Evolutionary conservation across 2,888 invertebrate genomes (phyloP).

Genomic region (Netelia virgata): DNA sequence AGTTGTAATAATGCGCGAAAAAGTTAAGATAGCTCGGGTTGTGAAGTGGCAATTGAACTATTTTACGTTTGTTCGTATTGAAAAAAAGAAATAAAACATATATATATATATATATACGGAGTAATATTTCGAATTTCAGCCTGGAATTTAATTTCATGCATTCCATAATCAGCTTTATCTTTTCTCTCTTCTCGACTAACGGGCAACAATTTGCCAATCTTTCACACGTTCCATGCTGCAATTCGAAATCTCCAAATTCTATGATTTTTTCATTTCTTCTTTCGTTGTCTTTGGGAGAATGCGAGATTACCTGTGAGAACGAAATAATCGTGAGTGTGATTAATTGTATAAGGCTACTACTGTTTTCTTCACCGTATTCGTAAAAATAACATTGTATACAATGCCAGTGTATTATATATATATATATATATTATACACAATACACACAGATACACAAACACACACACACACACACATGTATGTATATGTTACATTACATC

Average conservation of each 20-base stretch:
- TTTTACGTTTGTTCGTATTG: conserved; percentile 26
- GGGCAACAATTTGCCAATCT: not conserved
- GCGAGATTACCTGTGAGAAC: conserved; percentile 38
- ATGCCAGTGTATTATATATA: conserved; percentile 73
- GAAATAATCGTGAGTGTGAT: conserved; percentile 61
- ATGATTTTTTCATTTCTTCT: not conserved
- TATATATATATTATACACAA: conserved; percentile 50
- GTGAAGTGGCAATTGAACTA: conserved; percentile 43
- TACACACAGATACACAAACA: not conserved
- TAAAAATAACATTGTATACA: conserved; percentile 68
- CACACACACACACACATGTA: conserved; percentile 15
- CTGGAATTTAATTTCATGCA: conserved; percentile 7
- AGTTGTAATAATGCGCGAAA: conserved; percentile 38
- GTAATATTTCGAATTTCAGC: conserved; percentile 32
- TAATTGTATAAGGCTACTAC: conserved; percentile 62
- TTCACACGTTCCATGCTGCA: conserved; percentile 4
- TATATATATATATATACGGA: not conserved
- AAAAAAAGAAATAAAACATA: not conserved
- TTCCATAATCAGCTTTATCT: conserved; percentile 12
- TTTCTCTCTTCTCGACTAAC: not conserved
- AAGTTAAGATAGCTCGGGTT: conserved; percentile 53
- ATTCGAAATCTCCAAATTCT: conserved; percentile 14
- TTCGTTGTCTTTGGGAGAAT: conserved; percentile 27
- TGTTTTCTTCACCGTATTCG: conserved; percentile 64
- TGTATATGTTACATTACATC: conserved; percentile 53